Conservation (phyloP, 1,140 invertebrate species). For the Pristionchus pacificus region DNA sequence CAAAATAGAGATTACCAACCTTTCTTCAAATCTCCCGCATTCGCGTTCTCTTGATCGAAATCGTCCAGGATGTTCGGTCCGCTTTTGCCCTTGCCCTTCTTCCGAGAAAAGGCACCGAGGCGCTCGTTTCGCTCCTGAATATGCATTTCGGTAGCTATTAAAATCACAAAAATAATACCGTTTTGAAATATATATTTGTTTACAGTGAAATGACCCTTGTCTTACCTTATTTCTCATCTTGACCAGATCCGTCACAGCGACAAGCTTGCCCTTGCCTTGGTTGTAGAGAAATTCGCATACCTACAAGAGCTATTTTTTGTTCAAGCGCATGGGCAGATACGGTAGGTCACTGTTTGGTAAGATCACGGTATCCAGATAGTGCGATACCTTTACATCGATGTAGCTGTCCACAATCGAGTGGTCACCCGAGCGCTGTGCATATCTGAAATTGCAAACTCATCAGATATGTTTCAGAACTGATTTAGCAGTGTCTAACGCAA, state of each 20-base stretch:
- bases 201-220: too few relatives aligned
- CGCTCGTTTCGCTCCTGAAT: slow-evolving; percentile 49
- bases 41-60: slow-evolving; percentile 53
- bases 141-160: not conserved
- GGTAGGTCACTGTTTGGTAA: slow-evolving; percentile 65
- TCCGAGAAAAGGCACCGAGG: slow-evolving; percentile 49
- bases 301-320: not conserved
- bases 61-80: slow-evolving; percentile 57
- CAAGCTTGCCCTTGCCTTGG: slow-evolving; percentile 52
- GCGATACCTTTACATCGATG: slow-evolving; percentile 35
- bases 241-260: slow-evolving; percentile 52
- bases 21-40: slow-evolving; percentile 56
- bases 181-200: too few relatives aligned
- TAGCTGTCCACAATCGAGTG: slow-evolving; percentile 51
- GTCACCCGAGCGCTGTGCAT: slow-evolving; percentile 50
- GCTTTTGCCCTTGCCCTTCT: slow-evolving; percentile 57
- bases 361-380: not conserved
- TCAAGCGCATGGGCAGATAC: not conserved
- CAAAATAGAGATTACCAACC: too few relatives aligned
- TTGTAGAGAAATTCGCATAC: slow-evolving; percentile 51
- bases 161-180: not conserved
- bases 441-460: slow-evolving; percentile 39
- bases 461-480: too few relatives aligned
- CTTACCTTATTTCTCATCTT: slow-evolving; percentile 50
- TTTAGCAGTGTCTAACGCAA: too few relatives aligned